A percentile compares a stretch with the other conserved stretches of the same genome.
phyloP scores from a whole-genome alignment of 2,797 vertebrate genomes.

The Spondyliosoma cantharus region DNA sequence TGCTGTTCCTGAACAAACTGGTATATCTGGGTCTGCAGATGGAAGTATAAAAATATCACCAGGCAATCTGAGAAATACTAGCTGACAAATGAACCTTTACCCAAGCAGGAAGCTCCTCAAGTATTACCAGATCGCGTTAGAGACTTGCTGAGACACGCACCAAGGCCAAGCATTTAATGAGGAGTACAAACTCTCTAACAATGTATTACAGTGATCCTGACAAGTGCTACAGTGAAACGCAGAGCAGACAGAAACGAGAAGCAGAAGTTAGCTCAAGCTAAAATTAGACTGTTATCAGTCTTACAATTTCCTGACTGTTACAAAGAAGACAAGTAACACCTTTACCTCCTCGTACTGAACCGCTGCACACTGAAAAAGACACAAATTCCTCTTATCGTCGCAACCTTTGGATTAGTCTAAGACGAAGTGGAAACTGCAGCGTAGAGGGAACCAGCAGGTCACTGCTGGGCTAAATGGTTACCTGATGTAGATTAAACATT shows the following conservation, averaged over 20 bases:
- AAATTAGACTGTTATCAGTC: constrained; percentile 56
- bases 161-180: constrained; percentile 23
- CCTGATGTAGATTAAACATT: constrained; percentile 82
- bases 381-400: constrained; percentile 1
- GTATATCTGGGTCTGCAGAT: constrained; percentile 51
- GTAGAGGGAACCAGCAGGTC: neutral
- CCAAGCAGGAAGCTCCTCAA: constrained; percentile 12
- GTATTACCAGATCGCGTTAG: constrained; percentile 6
- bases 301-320: constrained; percentile 63
- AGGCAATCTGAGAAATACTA: constrained; percentile 11
- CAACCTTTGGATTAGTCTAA: constrained; percentile 22
- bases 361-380: neutral
- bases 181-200: constrained; percentile 15
- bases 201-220: constrained; percentile 13
- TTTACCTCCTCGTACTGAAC: constrained; percentile 41
- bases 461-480: constrained; percentile 44
- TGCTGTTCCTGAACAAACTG: constrained; percentile 42
- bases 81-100: constrained; percentile 34
- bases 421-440: constrained; percentile 7
- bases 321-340: constrained; percentile 37
- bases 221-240: constrained; percentile 12
- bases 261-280: constrained; percentile 70
- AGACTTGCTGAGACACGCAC: constrained; percentile 54
- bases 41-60: constrained; percentile 2
- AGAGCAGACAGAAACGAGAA: constrained; percentile 61